Evolutionary conservation across 30 jellyfish, hydroid and myxozoan genomes (phyloP).

Genomic region (Hydractinia symbiolongicarpus): DNA sequence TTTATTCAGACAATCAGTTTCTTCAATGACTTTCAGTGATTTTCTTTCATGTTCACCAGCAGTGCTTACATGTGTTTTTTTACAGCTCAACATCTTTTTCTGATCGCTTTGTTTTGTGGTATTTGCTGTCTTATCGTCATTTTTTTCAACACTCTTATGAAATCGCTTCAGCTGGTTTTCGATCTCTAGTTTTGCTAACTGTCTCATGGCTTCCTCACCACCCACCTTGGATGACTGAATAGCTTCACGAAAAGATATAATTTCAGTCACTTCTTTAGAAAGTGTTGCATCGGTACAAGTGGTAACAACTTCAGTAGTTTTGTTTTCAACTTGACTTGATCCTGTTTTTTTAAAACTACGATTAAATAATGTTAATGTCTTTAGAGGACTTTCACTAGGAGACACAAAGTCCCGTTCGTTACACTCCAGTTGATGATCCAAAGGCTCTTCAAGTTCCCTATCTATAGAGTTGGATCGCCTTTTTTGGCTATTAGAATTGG

Average conservation of each 20-base stretch:
- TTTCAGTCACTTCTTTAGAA: conserved; percentile 17
- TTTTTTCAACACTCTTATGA: not conserved
- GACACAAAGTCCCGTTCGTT: conserved; percentile 15
- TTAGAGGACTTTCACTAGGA: conserved; percentile 1
- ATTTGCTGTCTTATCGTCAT: not conserved
- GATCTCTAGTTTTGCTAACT: conserved; percentile 29
- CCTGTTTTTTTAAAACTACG: conserved; percentile 1
- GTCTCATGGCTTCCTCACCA: conserved; percentile 33
- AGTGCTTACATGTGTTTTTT: not conserved
- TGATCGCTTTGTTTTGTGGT: not conserved
- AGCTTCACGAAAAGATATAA: conserved; percentile 16
- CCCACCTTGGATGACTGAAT: conserved; percentile 18
- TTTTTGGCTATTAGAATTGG: not conserved
- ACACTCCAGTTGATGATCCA: not conserved
- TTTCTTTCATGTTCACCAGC: no score
- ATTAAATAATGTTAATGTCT: not conserved
- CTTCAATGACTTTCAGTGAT: no score
- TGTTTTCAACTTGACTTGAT: not conserved
- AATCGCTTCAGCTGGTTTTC: conserved; percentile 39
- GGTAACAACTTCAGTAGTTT: not conserved
- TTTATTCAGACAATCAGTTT: no score
- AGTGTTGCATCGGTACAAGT: not conserved
- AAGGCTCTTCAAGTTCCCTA: not conserved
- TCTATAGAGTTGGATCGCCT: conserved; percentile 4
- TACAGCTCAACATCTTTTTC: conserved; percentile 6